Evolutionary conservation across 2,888 invertebrate genomes (phyloP), one percentile per base, ranked within the genome.

Genomic region (Chymomyza caudatula): DNA sequence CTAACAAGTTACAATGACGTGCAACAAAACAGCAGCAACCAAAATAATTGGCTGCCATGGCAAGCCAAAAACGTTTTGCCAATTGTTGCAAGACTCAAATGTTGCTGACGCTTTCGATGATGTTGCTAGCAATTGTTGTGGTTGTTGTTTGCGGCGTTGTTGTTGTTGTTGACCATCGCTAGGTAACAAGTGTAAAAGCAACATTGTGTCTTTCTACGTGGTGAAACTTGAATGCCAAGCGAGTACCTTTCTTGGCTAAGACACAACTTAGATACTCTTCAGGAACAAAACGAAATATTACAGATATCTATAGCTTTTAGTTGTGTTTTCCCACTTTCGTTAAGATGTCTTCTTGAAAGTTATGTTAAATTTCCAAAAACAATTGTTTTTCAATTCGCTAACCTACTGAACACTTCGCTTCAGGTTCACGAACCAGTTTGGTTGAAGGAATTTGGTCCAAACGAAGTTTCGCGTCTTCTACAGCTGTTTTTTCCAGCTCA

Each of bases 31-130:
- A 43, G 37, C 55, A 59, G 61, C 49, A 55, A 79, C 78, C 82
- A 76, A 82, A 84, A 86, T 82, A 82, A 82, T 82, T 82, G 82
- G 85, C 86, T 74, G 72, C 68, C 63, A 63, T 57, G 56, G 57
- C 60, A 60, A 53, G 60, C 52, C 60, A 60, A 53, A 60, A 52
- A 52, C 37, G 60, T 47, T 53, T n/a, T 53, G 56, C 64, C 53
- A 51, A 42, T 19, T 60, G 42, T 53, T 42, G 52, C 53, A 42
- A 43, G 17, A 13, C 19, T 25, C n/a, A 37, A n/a, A 55, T 57
- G 43, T 43, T 57, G 13, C 23, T 44, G 43, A 17, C 13, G 47
- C 44, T 29, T 37, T 55, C 37, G 54, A n/a, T 57, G 57, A 20
- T 13, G 17, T 43, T 44, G 44, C 22, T 59, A 11, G 11, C 11